Evolutionary conservation across 2,113 vertebrate species (phyloP).

Genomic region (Conger conger): DNA sequence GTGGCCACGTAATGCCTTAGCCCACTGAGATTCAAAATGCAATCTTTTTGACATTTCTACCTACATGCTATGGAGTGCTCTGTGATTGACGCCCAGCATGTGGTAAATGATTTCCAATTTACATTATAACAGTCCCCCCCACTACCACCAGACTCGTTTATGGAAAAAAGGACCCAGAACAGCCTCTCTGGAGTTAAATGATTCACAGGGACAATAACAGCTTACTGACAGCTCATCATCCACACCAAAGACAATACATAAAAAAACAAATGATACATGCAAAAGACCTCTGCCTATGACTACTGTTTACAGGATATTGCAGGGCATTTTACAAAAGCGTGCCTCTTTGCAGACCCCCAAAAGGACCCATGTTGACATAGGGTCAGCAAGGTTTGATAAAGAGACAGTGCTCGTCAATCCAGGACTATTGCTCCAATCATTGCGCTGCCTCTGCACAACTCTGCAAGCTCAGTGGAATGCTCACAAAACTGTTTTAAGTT

Average conservation of each 20-base stretch:
- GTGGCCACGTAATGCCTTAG: slow-evolving; percentile 73
- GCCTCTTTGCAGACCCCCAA: too few relatives aligned
- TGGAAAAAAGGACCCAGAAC: slow-evolving; percentile 9
- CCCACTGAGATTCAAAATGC: slow-evolving; percentile 74
- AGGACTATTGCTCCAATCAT: too few relatives aligned
- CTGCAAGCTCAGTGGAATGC: too few relatives aligned
- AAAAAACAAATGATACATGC: neutral
- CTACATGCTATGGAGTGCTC: slow-evolving; percentile 63
- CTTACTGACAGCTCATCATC: neutral
- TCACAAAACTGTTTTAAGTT: too few relatives aligned
- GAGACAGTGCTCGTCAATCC: too few relatives aligned
- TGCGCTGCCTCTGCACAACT: too few relatives aligned
- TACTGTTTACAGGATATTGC: neutral
- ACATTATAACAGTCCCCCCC: slow-evolving; percentile 21
- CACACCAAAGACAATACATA: neutral
- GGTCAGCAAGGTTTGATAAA: too few relatives aligned
- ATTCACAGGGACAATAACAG: neutral
- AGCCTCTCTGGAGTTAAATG: neutral
- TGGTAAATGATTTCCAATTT: slow-evolving; percentile 70
- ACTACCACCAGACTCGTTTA: neutral
- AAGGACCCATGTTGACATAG: too few relatives aligned
- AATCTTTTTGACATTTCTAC: slow-evolving; percentile 74
- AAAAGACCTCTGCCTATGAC: neutral
- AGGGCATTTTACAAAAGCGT: too few relatives aligned
- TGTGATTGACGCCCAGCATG: slow-evolving; percentile 64